Evolutionary conservation across 2,797 vertebrate species (phyloP), one percentile per base, ranked within the genome.

Genomic region (Perodicticus potto): DNA sequence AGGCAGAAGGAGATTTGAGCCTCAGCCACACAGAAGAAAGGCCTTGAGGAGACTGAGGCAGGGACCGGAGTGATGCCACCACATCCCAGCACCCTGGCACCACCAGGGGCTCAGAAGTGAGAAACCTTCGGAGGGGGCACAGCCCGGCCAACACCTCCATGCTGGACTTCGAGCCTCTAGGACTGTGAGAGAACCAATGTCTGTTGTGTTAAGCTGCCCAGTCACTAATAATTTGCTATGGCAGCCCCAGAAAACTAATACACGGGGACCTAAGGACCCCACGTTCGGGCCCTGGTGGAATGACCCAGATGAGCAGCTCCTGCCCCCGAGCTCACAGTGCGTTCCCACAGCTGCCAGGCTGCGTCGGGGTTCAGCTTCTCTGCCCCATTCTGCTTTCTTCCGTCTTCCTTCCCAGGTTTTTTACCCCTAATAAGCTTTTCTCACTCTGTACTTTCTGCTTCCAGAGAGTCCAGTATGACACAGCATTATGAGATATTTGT

Each of bases 281-380:
- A 45, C 3, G 55, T 45, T 32, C 25, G 61, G 34, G 27, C 4
- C 23, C 3, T 14, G 0, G 2, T 53, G 7, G 29, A 53, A 17
- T 43, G 59, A 78, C 5, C 29, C 34, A 40, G 29, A 37, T 65
- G 34, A 86, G 7, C 1, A 0, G 0, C 27, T 59, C 3, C 45
- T 17, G 19, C 17, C 65, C 63, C 23, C 19, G 49, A 53, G 49
- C 14, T 53, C 49, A 16, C 49, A 53, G 49, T 53, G 49, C 14
- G 49, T 16, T 53, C 14, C 49, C 4, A 14, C 14, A 3, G 49
- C 49, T 53, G 49, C 14, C 49, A 53, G 49, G 49, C 49, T 53
- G 49, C 14, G 14, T 53, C 49, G 49, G 0, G 10, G 3, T 13
- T 73, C 55, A n/a, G 11, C 77, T 34, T 19, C 43, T 74, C 61